Conservation (phyloP, 1,140 invertebrate genomes). For the Nilaparvata lugens region DNA sequence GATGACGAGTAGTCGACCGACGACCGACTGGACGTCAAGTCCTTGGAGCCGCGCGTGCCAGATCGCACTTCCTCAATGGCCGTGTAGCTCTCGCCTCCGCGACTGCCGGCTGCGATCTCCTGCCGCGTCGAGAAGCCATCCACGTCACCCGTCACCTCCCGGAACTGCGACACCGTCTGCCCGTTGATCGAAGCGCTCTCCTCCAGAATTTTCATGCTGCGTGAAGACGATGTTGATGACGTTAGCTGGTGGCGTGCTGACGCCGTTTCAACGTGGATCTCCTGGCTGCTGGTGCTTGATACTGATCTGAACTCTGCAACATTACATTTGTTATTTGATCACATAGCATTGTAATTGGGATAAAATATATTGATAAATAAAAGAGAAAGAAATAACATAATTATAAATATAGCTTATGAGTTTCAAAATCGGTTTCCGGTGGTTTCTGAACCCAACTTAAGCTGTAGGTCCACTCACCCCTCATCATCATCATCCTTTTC, state of each 20-base stretch:
- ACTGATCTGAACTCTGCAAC: conserved; percentile 21
- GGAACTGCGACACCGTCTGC: conserved; percentile 8
- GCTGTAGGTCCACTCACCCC: too few species aligned
- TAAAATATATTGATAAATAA: too few species aligned
- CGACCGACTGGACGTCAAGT: neutral
- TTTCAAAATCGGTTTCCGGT: too few species aligned
- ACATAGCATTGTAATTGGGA: too few species aligned
- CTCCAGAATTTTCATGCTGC: conserved; percentile 15
- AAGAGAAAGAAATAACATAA: too few species aligned
- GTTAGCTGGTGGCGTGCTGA: conserved; percentile 5
- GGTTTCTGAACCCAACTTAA: too few species aligned
- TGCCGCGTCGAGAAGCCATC: conserved; percentile 8
- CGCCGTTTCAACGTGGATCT: conserved; percentile 19
- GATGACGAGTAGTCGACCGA: too few species aligned
- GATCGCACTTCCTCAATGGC: neutral
- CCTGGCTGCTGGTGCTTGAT: conserved; percentile 19
- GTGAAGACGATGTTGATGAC: conserved; percentile 9
- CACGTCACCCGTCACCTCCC: conserved; percentile 13
- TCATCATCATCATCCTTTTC: too few species aligned
- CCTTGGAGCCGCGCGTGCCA: neutral
- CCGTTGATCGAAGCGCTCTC: conserved; percentile 17
- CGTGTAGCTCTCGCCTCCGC: neutral
- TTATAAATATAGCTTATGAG: too few species aligned
- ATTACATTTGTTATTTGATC: too few species aligned
- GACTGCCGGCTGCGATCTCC: conserved; percentile 9